Evolutionary conservation across 2,888 invertebrate species (phyloP).

Genomic region (Drosophila rellima): DNA sequence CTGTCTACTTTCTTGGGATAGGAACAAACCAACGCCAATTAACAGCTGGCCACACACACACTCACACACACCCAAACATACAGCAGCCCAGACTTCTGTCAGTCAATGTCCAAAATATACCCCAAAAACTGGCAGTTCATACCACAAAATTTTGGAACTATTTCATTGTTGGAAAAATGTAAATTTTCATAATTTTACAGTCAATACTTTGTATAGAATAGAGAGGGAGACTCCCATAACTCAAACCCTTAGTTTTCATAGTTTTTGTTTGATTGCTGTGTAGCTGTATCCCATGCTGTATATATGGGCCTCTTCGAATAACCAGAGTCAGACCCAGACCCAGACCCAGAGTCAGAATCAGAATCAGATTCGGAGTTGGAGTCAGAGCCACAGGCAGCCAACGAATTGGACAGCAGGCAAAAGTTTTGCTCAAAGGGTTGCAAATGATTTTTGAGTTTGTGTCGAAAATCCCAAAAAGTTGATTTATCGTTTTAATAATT

Average conservation of each 20-base stretch:
- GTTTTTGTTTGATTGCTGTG: conserved; percentile 59
- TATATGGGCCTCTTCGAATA: conserved; percentile 12
- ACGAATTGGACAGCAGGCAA: conserved; percentile 57
- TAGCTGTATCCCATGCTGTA: conserved; percentile 21
- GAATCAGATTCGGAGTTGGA: neutral
- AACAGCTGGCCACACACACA: conserved; percentile 45
- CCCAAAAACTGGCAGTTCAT: conserved; percentile 2
- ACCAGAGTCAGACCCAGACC: conserved; percentile 1
- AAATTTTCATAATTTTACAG: conserved; percentile 77
- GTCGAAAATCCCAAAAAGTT: conserved; percentile 80
- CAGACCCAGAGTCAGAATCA: conserved; percentile 6
- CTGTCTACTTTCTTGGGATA: conserved; percentile 32
- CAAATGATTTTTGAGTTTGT: conserved; percentile 74
- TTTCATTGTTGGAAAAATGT: conserved; percentile 68
- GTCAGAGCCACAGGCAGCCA: conserved; percentile 45
- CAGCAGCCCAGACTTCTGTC: conserved; percentile 47
- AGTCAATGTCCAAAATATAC: conserved; percentile 56
- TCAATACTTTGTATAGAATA: conserved; percentile 59
- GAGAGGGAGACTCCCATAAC: neutral
- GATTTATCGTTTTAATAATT: conserved; percentile 83
- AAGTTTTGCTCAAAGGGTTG: conserved; percentile 73
- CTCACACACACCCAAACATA: conserved; percentile 3
- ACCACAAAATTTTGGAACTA: conserved; percentile 40
- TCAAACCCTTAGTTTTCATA: conserved; percentile 21
- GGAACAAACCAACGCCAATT: conserved; percentile 55